These are phyloP conservation scores for Psophia crepitans DNA, from an alignment of 2,113 vertebrate species.

Conservation along the genomic window DNA sequence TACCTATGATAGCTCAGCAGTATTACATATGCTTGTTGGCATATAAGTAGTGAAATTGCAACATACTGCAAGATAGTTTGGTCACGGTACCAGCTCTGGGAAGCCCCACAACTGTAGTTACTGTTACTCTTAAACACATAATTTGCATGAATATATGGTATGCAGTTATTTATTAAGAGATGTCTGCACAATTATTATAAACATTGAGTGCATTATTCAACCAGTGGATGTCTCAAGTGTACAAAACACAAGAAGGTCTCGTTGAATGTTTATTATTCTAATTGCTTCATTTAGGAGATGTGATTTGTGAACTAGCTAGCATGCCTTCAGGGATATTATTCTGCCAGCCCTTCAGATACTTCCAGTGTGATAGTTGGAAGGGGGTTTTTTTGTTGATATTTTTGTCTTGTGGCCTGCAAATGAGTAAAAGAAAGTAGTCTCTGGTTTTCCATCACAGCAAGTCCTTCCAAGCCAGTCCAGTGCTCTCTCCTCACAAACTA, in stretches of 20 bases:
- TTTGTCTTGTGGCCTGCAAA: neutral
- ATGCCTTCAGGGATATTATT: neutral
- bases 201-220: neutral
- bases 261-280: neutral
- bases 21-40: neutral
- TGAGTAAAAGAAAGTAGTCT: neutral
- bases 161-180: neutral
- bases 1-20: neutral
- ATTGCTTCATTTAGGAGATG: neutral
- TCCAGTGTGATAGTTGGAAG: neutral
- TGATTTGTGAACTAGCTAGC: neutral
- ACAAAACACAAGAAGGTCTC: neutral
- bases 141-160: neutral
- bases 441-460: neutral
- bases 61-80: neutral
- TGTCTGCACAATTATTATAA: neutral
- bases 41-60: neutral
- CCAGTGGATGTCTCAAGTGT: neutral
- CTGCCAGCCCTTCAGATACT: neutral
- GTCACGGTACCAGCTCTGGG: neutral
- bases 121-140: neutral
- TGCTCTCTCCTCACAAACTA: neutral
- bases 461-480: neutral
- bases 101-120: neutral
- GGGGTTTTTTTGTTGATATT: neutral